Base-by-base conservation (phyloP, 1,140 invertebrate species). In the Sarcophaga bullata region DNA sequence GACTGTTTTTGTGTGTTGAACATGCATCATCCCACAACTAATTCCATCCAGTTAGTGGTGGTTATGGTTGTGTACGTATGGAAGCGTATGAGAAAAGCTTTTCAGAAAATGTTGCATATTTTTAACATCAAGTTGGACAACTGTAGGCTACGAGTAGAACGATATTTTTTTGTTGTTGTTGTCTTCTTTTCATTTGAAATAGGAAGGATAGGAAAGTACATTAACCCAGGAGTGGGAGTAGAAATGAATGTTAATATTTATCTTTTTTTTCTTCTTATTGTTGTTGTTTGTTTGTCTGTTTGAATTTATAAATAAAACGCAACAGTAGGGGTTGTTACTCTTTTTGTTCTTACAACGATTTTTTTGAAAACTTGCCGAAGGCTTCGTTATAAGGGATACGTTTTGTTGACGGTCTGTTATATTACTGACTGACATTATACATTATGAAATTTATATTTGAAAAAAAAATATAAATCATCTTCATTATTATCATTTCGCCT, bases 351-450 rank as follows among this genome's bases (percentile, higher is more conserved):
- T 17, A 49, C 47, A 68, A 19, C 19, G 19, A 25, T 68, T 25
- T 68, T 68, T 68, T 4, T 25, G 19, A 37, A 37, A 37, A n/a
- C 11, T 50, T n/a, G 46, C 73, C 73, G 47, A 11, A 1, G 46
- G 73, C 46, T n/a, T 50, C 17, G n/a, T 15, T 7, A 49, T 3
- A 68, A 10, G 62, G 62, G 62, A 68, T n/a, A 25, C 8, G n/a
- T 19, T 19, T 68, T 68, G n/a, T 68, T 68, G 62, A 19, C 19
- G 62, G 62, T 1, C 62, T 68, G 62, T 68, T 68, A 76, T 76
- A 47, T 76, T 76, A 76, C 73, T 76, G 47, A 76, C 73, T 76
- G 73, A 76, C 73, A 76, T 50, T 76, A 76, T n/a, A n/a, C n/a
- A n/a, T 76, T 76, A 49, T 76, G 73, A 76, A 48, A 17, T 48